Base-by-base conservation (phyloP, 2,797 vertebrate species). In the Meriones psammophilus region DNA sequence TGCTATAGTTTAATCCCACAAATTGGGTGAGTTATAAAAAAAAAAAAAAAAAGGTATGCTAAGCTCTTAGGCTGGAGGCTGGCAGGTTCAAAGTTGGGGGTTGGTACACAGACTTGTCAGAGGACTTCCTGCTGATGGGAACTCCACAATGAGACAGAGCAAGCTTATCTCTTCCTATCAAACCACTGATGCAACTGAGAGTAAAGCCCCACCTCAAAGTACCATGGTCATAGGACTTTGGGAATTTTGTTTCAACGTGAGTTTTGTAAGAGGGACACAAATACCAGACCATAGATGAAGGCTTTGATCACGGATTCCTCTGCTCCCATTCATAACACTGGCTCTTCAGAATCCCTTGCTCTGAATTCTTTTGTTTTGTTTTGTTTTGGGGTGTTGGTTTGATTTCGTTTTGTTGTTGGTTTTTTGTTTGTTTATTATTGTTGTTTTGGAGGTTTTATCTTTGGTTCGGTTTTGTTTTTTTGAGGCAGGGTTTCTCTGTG, bases 331-430 rank as follows among this genome's bases (percentile, higher is more conserved):
- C 77, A 39, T 12, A 90, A 9, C 20, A 13, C 1, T 95, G 54
- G 9, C n/a, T 74, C 28, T 39, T 85, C 30, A 92, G 26, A 79
- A 85, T 66, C 58, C 56, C 79, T 94, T 95, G 64, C 56, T 95
- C 88, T 73, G 74, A 86, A 91, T 68, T 86, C 58, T 84, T 76
- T 69, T 33, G 14, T 68, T 33, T 12, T 33, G 30, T 33, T 26
- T 9, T 33, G 30, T n/a, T 69, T 4, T 3, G 18, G n/a, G 5
- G 30, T 18, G 66, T 2, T n/a, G 33, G 33, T 69, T 33, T 33
- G 5, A 30, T 33, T 13, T 14, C 15, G 3, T 36, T 8, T 71
- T 18, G n/a, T 36, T 71, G 56, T 58, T 58, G 56, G 56, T 58
- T 58, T 58, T 15, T 58, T 58, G 56, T 58, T 15, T 42, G 42